Conservation (phyloP, 2,113 vertebrate genomes). For the Symphodus melops region DNA sequence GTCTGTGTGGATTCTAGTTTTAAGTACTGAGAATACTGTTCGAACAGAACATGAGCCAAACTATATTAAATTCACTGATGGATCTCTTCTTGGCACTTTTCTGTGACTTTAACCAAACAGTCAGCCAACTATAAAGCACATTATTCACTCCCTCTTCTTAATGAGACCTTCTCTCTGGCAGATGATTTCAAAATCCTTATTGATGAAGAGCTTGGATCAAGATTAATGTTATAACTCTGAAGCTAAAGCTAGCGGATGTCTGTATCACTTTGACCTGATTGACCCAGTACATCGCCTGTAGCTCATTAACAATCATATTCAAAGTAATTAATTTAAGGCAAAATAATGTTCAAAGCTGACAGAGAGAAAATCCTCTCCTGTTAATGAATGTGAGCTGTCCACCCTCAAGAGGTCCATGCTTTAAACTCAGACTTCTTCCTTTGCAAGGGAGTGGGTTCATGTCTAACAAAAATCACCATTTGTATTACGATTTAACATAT, state of each 20-base stretch:
- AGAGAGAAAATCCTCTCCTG: constrained; percentile 16
- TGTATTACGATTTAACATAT: not conserved
- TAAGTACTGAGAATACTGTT: too few species aligned
- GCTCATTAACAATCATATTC: constrained; percentile 37
- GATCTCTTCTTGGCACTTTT: not conserved
- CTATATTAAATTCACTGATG: not conserved
- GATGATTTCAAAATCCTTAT: constrained; percentile 20
- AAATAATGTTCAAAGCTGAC: constrained; percentile 17
- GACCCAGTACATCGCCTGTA: constrained; percentile 31
- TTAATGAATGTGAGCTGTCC: constrained; percentile 11
- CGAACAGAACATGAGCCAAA: not conserved
- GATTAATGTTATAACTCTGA: constrained; percentile 19
- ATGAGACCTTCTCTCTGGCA: constrained; percentile 1
- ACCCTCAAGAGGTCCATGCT: constrained; percentile 5
- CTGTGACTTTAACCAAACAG: not conserved
- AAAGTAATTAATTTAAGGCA: constrained; percentile 41
- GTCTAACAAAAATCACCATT: not conserved
- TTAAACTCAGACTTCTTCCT: constrained; percentile 8
- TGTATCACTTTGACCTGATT: constrained; percentile 14
- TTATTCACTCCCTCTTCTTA: constrained; percentile 10
- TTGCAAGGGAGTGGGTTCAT: constrained; percentile 4
- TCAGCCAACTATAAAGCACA: not conserved
- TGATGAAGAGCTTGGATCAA: constrained; percentile 29
- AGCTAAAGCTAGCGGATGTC: not conserved
- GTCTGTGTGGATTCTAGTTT: not conserved